A percentile compares a stretch with the other conserved stretches of the same genome.
These are phyloP conservation scores for Scyliorhinus canicula DNA, from an alignment of 2,797 vertebrate species.

Conservation along the genomic window DNA sequence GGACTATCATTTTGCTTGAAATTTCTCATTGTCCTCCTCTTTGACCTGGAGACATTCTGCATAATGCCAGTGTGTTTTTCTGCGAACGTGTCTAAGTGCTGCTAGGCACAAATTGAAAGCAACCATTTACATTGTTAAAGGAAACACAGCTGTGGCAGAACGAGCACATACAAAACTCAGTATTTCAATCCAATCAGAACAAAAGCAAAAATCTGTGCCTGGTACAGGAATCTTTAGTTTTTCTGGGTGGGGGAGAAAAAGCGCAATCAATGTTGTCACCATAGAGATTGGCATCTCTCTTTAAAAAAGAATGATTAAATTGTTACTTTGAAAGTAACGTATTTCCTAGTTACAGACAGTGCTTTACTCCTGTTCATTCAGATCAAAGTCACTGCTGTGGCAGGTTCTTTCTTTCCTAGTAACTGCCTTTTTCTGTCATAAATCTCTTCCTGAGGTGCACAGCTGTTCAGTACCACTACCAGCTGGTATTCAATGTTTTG, in stretches of 20 bases:
- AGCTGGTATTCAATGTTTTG: neutral
- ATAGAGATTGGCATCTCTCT: neutral
- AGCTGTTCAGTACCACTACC: neutral
- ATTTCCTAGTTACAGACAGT: neutral
- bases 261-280: neutral
- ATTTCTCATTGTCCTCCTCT: constrained; percentile 9
- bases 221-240: neutral
- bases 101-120: constrained; percentile 34
- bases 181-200: constrained; percentile 6
- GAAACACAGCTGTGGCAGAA: constrained; percentile 35
- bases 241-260: neutral
- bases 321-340: neutral
- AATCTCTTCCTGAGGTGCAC: neutral
- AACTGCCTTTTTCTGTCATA: neutral
- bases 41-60: neutral
- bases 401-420: neutral
- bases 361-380: neutral
- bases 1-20: constrained; percentile 20
- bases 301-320: neutral
- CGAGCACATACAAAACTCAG: neutral
- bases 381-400: neutral
- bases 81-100: neutral
- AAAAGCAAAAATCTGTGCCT: constrained; percentile 21
- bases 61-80: constrained; percentile 30
- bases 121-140: constrained; percentile 32